Evolutionary conservation across 1,140 invertebrate species (phyloP), one percentile per base, ranked within the genome.

Genomic region (Bombus terrestris): DNA sequence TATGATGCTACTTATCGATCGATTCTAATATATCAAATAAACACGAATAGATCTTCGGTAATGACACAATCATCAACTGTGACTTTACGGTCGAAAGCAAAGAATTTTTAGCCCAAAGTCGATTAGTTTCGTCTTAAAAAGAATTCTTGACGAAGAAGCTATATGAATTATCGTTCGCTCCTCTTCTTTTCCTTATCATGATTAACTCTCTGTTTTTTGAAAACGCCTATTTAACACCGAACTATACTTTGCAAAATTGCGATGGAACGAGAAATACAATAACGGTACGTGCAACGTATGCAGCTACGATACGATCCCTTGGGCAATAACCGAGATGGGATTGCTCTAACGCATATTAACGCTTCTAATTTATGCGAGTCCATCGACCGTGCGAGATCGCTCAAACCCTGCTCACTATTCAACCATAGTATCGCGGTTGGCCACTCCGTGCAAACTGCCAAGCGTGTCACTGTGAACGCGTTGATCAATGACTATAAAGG

Each of bases 361-460:
- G 88, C 88, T 86, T 92, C 90, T 93, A 93, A 93, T 93, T 93
- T 93, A 93, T 92, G 88, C 87, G 84, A 81, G 83, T 84, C 88
- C 84, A 91, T 92, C 87, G 88, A 88, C 85, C 85, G 86, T 91
- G 81, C 86, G 83, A 91, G 88, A 89, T 90, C 85, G 77, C 81
- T 90, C 74, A 86, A 90, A 85, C 88, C 76, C 69, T 71, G 83
- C 85, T 64, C 59, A 32, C 83, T 64, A 76, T 83, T 74, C 77
- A 81, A 41, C 68, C 75, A 41, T 81, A 72, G 82, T 72, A 84
- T 84, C 82, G 81, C 64, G 86, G 71, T 90, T 75, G 82, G 88
- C 75, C 89, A 90, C 78, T 89, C 69, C 71, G 78, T n/a, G 82
- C 75, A 82, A 89, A 89, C 88, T 81, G 82, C 66, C 83, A 77